Evolutionary conservation across 2,797 vertebrate species (phyloP).

Genomic region (Limnodromus scolopaceus): DNA sequence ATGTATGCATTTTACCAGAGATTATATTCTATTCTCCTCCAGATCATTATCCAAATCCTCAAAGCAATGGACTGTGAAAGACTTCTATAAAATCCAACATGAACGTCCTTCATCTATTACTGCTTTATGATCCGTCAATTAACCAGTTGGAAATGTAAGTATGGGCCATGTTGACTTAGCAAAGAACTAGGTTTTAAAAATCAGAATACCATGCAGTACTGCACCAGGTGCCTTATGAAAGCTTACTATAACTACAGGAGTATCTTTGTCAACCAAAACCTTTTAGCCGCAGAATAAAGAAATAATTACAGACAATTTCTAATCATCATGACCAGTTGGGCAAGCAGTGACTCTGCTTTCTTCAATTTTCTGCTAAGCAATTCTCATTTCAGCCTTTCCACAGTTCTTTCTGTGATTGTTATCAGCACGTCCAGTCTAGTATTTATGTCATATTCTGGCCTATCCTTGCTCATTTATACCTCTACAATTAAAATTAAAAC

Average conservation of each 20-base stretch:
- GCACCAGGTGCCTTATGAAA: neutral
- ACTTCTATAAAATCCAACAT: neutral
- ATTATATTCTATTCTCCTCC: neutral
- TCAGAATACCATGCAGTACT: neutral
- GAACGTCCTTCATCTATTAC: neutral
- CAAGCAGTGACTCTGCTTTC: neutral
- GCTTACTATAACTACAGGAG: neutral
- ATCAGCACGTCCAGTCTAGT: neutral
- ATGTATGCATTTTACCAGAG: neutral
- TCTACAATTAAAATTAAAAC: neutral
- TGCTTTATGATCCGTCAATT: neutral
- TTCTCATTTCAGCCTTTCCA: neutral
- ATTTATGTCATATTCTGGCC: neutral
- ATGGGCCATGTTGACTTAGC: neutral
- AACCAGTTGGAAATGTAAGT: neutral
- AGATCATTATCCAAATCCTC: constrained; percentile 22
- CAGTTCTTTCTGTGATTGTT: neutral
- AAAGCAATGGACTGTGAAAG: constrained; percentile 43
- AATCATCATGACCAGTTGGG: fast-evolving
- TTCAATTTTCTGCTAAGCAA: neutral
- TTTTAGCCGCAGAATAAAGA: neutral
- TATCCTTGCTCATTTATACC: neutral
- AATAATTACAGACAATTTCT: neutral
- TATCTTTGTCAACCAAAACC: neutral
- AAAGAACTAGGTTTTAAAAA: neutral